A percentile compares a stretch with the other conserved stretches of the same genome.
phyloP scores from a whole-genome alignment of 2,113 vertebrate species.

The Callopanchax toddi region DNA sequence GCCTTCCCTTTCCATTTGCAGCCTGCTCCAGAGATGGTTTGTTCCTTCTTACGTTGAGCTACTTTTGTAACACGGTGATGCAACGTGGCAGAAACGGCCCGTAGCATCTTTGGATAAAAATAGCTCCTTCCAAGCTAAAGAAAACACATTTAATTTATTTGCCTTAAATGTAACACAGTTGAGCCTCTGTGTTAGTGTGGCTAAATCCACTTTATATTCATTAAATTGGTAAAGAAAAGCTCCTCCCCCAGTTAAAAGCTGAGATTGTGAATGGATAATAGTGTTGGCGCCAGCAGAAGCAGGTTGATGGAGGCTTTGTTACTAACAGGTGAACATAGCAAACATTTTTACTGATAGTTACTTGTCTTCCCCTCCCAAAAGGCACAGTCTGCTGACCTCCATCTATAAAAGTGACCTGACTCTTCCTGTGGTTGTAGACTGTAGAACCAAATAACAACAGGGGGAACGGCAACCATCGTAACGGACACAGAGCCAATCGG shows the following conservation, averaged over 20 bases:
- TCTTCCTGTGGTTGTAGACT: not conserved
- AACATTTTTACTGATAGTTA: not conserved
- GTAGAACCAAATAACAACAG: too few species aligned
- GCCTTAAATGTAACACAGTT: too few species aligned
- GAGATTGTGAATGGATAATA: not conserved
- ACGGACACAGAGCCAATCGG: not conserved
- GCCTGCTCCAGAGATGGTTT: not conserved
- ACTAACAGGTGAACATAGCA: not conserved
- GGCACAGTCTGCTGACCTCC: not conserved
- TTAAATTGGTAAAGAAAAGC: not conserved
- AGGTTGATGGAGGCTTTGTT: not conserved
- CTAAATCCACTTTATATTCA: not conserved
- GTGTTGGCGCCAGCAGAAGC: not conserved
- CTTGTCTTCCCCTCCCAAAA: not conserved
- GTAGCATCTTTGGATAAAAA: constrained; percentile 1
- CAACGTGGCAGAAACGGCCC: constrained; percentile 8
- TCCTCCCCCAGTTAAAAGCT: not conserved
- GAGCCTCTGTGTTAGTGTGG: not conserved
- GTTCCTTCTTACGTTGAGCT: not conserved
- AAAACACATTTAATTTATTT: constrained; percentile 1
- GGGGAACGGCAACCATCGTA: not conserved
- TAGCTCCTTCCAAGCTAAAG: not conserved
- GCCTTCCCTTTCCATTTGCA: not conserved
- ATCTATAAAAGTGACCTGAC: not conserved
- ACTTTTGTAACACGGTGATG: not conserved